Evolutionary conservation across 2,888 invertebrate genomes (phyloP).

Genomic region (Malthinus flaveolus): DNA sequence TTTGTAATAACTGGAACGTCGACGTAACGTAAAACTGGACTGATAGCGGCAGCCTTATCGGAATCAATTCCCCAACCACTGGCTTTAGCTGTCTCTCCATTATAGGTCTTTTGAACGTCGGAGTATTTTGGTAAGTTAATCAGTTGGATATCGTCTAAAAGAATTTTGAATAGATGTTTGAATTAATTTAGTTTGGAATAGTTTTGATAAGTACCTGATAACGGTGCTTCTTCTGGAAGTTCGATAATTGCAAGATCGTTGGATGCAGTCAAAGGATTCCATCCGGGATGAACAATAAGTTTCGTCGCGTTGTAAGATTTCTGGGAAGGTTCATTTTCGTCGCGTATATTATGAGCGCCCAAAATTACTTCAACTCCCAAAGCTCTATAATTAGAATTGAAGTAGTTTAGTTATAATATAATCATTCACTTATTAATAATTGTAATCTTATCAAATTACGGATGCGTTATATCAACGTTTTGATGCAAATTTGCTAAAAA

Average conservation of each 20-base stretch:
- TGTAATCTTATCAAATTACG: too few relatives aligned
- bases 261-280: slow-evolving; percentile 5
- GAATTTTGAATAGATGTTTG: not conserved
- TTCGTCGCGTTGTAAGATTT: slow-evolving; percentile 24
- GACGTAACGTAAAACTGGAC: slow-evolving; percentile 52
- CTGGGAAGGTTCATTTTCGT: slow-evolving; percentile 42
- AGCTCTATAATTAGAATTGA: slow-evolving; percentile 21
- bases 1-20: slow-evolving; percentile 53
- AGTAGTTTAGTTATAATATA: not conserved
- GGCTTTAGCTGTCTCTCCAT: slow-evolving; percentile 49
- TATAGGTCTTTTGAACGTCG: slow-evolving; percentile 42
- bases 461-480: not conserved
- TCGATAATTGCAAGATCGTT: slow-evolving; percentile 56
- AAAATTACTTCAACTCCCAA: slow-evolving; percentile 33
- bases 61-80: slow-evolving; percentile 57
- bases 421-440: too few relatives aligned
- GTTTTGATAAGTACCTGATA: slow-evolving; percentile 50
- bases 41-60: slow-evolving; percentile 43
- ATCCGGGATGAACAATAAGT: slow-evolving; percentile 29
- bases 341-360: slow-evolving; percentile 42
- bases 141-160: not conserved
- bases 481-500: not conserved
- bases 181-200: too few relatives aligned
- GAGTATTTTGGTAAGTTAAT: not conserved
- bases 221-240: slow-evolving; percentile 47